phyloP scores from a whole-genome alignment of 2,797 vertebrate genomes.

The Chloroceryle amazona region DNA sequence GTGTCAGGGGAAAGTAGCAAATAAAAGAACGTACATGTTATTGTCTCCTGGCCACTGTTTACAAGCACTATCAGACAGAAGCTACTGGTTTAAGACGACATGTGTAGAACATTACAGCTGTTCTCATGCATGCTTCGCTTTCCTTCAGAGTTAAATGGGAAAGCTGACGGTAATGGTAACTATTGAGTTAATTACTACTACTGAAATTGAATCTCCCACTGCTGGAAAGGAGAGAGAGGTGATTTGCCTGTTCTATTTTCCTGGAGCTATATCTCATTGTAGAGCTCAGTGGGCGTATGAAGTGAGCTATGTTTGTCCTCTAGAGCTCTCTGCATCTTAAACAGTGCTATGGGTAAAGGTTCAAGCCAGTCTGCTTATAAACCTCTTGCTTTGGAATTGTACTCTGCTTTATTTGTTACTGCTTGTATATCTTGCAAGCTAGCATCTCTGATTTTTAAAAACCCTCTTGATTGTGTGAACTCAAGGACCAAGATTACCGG shows the following conservation, averaged over 20 bases:
- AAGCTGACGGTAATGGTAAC: not conserved
- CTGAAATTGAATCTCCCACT: not conserved
- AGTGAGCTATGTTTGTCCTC: not conserved
- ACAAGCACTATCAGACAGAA: not conserved
- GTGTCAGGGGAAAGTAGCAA: not conserved
- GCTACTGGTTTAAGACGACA: not conserved
- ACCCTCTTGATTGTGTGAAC: slow-evolving; percentile 65
- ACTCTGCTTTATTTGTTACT: not conserved
- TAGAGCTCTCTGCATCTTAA: not conserved
- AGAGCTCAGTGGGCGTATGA: not conserved
- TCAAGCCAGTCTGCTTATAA: not conserved
- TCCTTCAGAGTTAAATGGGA: not conserved
- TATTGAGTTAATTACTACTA: not conserved
- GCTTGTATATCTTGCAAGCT: not conserved
- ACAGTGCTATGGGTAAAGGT: not conserved
- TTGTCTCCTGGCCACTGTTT: not conserved
- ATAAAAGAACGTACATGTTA: not conserved
- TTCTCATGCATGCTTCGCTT: not conserved
- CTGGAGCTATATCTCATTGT: not conserved
- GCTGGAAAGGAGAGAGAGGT: not conserved
- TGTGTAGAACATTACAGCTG: not conserved
- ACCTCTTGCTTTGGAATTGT: not conserved
- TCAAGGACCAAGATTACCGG: slow-evolving; percentile 86
- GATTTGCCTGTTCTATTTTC: not conserved
- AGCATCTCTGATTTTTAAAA: slow-evolving; percentile 57